These are phyloP conservation scores for Drosophila nigricruria DNA, from an alignment of 2,888 invertebrate genomes.

Conservation along the genomic window DNA sequence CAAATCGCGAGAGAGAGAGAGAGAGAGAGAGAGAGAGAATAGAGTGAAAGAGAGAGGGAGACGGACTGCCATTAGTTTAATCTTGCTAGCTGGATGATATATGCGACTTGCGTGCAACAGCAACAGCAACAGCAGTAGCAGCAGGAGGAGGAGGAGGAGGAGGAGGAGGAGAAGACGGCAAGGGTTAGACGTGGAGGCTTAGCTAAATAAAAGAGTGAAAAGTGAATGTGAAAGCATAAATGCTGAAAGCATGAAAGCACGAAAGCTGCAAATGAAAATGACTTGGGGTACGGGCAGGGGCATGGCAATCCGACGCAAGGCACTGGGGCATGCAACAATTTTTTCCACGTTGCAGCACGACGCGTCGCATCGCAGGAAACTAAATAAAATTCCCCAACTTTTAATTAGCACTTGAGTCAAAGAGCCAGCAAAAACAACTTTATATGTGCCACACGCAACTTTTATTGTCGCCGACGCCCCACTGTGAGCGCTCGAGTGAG, in stretches of 20 bases:
- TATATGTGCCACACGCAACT: conserved; percentile 38
- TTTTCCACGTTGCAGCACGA: background rate
- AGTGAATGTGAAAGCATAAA: conserved; percentile 4
- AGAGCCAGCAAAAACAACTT: conserved; percentile 25
- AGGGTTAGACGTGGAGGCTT: background rate
- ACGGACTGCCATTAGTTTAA: conserved; percentile 1
- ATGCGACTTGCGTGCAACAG: conserved; percentile 1
- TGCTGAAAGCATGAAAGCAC: conserved; percentile 1
- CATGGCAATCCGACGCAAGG: background rate
- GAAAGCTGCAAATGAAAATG: background rate
- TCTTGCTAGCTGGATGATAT: background rate
- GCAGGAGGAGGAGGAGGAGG: background rate
- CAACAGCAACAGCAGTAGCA: background rate
- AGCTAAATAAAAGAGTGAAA: conserved; percentile 3
- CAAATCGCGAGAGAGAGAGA: too few species aligned
- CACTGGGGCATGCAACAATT: conserved; percentile 8
- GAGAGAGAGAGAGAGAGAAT: background rate
- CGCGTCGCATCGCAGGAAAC: conserved; percentile 11
- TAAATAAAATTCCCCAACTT: conserved; percentile 35
- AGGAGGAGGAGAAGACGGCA: background rate
- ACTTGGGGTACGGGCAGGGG: background rate
- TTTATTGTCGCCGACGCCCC: conserved; percentile 18
- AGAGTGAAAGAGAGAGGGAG: background rate
- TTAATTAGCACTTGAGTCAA: conserved; percentile 53
- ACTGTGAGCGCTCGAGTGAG: background rate